Evolutionary conservation across 2,797 vertebrate species (phyloP), one percentile per base, ranked within the genome.

Genomic region (Borostomias antarcticus): DNA sequence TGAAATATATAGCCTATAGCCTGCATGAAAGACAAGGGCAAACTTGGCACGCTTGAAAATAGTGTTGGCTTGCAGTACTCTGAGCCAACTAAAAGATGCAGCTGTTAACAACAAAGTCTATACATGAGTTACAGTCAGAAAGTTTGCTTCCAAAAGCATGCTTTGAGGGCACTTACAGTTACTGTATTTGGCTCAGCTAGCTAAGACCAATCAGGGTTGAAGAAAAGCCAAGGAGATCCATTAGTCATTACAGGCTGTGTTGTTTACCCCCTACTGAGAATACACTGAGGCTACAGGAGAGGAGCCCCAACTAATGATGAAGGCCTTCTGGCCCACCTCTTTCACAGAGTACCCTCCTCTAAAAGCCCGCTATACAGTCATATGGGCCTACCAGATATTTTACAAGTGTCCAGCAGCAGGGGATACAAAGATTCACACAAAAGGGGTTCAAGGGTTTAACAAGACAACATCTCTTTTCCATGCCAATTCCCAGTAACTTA

Each of bases 231-330:
- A 32, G 10, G 43, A 72, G 74, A 74, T 67, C 3, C 73, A 64
- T 69, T 43, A 35, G 32, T 47, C 21, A 33, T 53, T 19, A 23
- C 19, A 35, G 33, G 51, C 4, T 35, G 51, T n/a, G 62, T 78
- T 56, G 52, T 29, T 53, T 29, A 68, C 58, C 30, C 61, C 25
- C 48, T 28, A 10, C n/a, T 26, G 21, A n/a, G n/a, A 64, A 68
- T 82, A 61, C 81, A 19, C 29, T 68, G 30, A 80, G 74, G 80
- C 75, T 63, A 76, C 26, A 68, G 72, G 56, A 32, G 47, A 62
- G 60, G 51, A 40, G 33, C 62, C 29, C 35, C 21, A 29, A 26
- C 17, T 33, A 28, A 67, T 40, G 15, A 10, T 40, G 37, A 40
- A 11, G 11, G 2, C 37, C 37, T 40, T 11, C 15, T 3, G 37